Base-by-base conservation (phyloP, 2,113 vertebrate genomes). In the Rhineura floridana region DNA sequence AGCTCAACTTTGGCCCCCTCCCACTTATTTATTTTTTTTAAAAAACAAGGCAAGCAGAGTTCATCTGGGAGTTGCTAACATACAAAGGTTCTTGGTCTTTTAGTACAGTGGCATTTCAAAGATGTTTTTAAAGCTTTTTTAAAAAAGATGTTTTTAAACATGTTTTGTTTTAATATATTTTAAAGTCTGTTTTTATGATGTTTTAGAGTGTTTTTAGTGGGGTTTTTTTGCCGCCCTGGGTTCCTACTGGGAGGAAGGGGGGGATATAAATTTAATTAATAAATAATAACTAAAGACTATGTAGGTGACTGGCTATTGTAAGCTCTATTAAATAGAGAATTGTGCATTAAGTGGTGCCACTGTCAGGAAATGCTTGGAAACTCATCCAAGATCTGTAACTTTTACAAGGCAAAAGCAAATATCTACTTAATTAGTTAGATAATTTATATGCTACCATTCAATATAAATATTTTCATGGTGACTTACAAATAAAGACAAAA, bases 11-110 rank as follows among this genome's bases (percentile, higher is more conserved):
- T 17, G 2, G 6, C 39, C 36, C 36, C 36, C 70, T 59, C 55
- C 55, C 87, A 39, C 25, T 81, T 88, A 78, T 84, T 90, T 65
- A 23, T 6, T 12, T n/a, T n/a, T 69, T 69, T 69, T 36, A 36
- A 52, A 79, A n/a, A 50, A 36, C 30, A 52, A 55, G 50, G 52
- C n/a, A 89, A 25, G 59, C 7, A 8, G 1, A 87, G 6, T 9
- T 25, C 87, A 89, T 15, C 23, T 21, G 76, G 28, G 30, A 44
- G 46, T 7, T 65, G 59, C 59, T n/a, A 33, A 55, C 21, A 30
- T 59, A 55, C 6, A 6, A 65, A 5, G 52, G 70, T 85, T 85
- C 76, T 81, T 78, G 81, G 79, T 52, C 4, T 83, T 55, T 59
- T 12, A 0, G 63, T 82, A 19, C 80, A 81, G 4, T 77, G 33